Base-by-base conservation (phyloP, 2,113 vertebrate species). In the Odobenus rosmarus region DNA sequence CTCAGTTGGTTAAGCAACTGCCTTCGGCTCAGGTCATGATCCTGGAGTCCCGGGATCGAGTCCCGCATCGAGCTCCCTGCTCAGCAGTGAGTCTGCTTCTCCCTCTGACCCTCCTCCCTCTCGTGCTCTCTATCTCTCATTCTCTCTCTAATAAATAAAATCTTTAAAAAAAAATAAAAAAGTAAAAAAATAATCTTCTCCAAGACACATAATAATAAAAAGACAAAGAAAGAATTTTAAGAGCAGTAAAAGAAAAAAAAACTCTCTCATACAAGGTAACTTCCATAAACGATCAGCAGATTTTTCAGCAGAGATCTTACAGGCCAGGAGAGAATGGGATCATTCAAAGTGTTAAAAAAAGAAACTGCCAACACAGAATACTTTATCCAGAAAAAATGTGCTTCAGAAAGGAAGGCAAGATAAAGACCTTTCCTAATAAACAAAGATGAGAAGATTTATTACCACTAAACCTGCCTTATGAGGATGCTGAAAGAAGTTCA, bases 371-470 rank as follows among this genome's bases (percentile, higher is more conserved):
- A 86, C 57, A n/a, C 62, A 77, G 46, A 39, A 86, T 77, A 53
- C 51, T 77, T 64, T 77, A 85, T 28, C 42, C 26, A 8, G 42
- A 64, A 64, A 93, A 77, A 31, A 2, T 51, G 24, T 61, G 31
- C 31, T 84, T 93, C 69, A 85, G 69, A 85, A 93, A 85, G 51
- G 19, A 93, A 85, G n/a, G 18, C 33, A 36, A 86, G 46, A 93
- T 33, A 85, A 86, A 76, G 51, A 42, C 13, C 59, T 57, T 33
- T n/a, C 49, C 62, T 71, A 92, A 26, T 57, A 71, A 79, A 67
- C n/a, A 81, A 92, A 72, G 62, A 36, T 36, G 7, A 74, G 28
- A 55, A 7, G 62, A 51, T 64, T 77, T 9, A 33, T 76, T 26
- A 76, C 8, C n/a, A 42, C 81, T 64, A 42, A 33, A 39, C 26